Conservation (phyloP, 2,797 vertebrate species). For the Masticophis lateralis region DNA sequence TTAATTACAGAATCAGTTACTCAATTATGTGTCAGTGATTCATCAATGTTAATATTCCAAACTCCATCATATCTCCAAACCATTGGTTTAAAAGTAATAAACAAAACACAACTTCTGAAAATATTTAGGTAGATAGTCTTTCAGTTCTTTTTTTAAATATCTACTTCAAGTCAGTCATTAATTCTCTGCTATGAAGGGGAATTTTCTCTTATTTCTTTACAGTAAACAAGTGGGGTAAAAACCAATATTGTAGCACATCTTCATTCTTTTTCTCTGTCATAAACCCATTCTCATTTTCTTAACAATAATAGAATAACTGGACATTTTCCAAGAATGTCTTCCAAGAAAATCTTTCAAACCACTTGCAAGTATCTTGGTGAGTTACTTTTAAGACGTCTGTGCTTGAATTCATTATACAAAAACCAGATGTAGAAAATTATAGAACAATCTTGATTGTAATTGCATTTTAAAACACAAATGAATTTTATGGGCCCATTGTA, state of each 20-base stretch:
- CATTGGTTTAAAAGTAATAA: too few relatives aligned
- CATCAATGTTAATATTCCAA: too few relatives aligned
- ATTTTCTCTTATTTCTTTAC: background rate
- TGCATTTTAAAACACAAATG: background rate
- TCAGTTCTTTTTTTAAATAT: too few relatives aligned
- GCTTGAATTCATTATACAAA: background rate
- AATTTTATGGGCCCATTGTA: background rate
- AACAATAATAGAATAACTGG: conserved; percentile 22
- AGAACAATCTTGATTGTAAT: background rate
- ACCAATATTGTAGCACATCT: background rate
- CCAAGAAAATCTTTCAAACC: conserved; percentile 23
- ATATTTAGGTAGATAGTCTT: too few relatives aligned
- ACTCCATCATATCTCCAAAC: too few relatives aligned
- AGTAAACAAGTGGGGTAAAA: background rate
- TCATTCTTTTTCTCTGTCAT: background rate
- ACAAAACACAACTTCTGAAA: too few relatives aligned
- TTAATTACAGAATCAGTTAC: too few relatives aligned
- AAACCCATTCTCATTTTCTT: background rate
- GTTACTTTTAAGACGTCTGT: background rate
- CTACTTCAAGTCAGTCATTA: too few relatives aligned
- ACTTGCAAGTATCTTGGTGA: background rate
- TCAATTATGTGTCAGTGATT: too few relatives aligned
- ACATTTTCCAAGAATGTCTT: conserved; percentile 31
- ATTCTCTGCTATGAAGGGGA: too few relatives aligned
- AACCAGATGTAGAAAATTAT: background rate